Percentiles rank a stretch among this genome's conserved stretches.
Evolutionary conservation across 1,140 invertebrate species (phyloP).

Genomic region (Babylonia areolata): DNA sequence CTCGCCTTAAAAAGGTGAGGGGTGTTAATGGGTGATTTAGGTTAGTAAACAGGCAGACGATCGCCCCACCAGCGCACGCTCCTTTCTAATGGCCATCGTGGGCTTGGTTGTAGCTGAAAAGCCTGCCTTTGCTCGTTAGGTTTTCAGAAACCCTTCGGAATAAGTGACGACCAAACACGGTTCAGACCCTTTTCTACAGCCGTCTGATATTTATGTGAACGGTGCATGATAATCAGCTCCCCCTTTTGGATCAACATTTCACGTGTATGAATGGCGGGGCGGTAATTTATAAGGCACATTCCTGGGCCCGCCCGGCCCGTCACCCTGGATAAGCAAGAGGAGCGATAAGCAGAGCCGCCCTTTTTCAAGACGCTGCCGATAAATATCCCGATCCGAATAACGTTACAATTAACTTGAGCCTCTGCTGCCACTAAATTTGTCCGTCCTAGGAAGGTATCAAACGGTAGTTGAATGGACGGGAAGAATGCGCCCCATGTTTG

Average conservation of each 20-base stretch:
- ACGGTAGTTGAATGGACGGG: neutral
- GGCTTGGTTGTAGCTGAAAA: neutral
- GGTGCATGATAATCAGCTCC: slow-evolving; percentile 39
- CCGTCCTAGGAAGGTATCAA: slow-evolving; percentile 35
- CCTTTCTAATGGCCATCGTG: slow-evolving; percentile 1
- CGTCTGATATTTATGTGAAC: slow-evolving; percentile 36
- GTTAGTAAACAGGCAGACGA: slow-evolving; percentile 31
- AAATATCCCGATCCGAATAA: slow-evolving; percentile 37
- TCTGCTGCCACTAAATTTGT: slow-evolving; percentile 35
- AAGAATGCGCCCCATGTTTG: neutral
- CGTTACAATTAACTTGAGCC: slow-evolving; percentile 41
- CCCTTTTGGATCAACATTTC: slow-evolving; percentile 39
- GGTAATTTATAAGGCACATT: slow-evolving; percentile 32
- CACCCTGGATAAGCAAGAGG: slow-evolving; percentile 14
- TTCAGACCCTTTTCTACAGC: slow-evolving; percentile 5
- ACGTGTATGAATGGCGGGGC: slow-evolving; percentile 25
- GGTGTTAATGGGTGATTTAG: slow-evolving; percentile 41
- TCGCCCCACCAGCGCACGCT: neutral
- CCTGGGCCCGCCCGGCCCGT: slow-evolving; percentile 2
- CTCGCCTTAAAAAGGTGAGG: slow-evolving; percentile 27
- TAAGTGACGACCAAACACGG: slow-evolving; percentile 23
- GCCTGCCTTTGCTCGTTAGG: slow-evolving; percentile 14
- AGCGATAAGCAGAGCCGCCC: slow-evolving; percentile 27
- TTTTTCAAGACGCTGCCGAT: slow-evolving; percentile 5
- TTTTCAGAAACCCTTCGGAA: neutral